Evolutionary conservation across 2,797 vertebrate genomes (phyloP).

Genomic region (Pempheris klunzingeri): DNA sequence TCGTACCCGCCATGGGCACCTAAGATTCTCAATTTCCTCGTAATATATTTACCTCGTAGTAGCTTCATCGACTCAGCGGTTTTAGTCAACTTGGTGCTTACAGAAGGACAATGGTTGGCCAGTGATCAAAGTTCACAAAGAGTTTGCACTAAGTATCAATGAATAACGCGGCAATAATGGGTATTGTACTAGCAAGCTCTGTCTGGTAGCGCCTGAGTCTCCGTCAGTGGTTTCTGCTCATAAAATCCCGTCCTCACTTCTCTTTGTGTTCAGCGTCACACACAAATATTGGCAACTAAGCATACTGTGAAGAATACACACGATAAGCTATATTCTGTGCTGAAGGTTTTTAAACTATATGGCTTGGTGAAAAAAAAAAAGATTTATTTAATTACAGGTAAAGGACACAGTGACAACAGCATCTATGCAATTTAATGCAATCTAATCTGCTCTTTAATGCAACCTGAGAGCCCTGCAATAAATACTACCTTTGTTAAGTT

Average conservation of each 20-base stretch:
- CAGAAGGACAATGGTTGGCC: constrained; percentile 60
- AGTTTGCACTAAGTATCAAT: constrained; percentile 76
- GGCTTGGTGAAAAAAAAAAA: constrained; percentile 3
- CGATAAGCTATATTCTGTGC: constrained; percentile 55
- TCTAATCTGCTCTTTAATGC: constrained; percentile 36
- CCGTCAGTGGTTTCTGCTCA: constrained; percentile 44
- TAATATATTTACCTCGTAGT: constrained; percentile 79
- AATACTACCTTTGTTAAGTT: constrained; percentile 39
- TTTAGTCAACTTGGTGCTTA: constrained; percentile 70
- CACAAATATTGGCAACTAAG: constrained; percentile 57
- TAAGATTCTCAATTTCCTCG: constrained; percentile 61
- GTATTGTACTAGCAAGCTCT: constrained; percentile 43
- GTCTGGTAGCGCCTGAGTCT: constrained; percentile 33
- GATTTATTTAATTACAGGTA: constrained; percentile 20
- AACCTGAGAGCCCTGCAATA: constrained; percentile 44
- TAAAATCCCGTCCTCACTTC: constrained; percentile 33
- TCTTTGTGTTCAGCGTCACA: constrained; percentile 40
- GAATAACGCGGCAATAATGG: constrained; percentile 72
- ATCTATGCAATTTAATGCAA: constrained; percentile 55
- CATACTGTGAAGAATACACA: constrained; percentile 68
- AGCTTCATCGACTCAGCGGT: constrained; percentile 69
- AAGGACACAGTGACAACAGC: constrained; percentile 16
- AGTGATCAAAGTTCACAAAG: constrained; percentile 60
- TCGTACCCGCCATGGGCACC: constrained; percentile 31
- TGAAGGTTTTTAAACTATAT: constrained; percentile 21